phyloP scores from a whole-genome alignment of 2,113 vertebrate genomes.

The Grammomys surdaster region DNA sequence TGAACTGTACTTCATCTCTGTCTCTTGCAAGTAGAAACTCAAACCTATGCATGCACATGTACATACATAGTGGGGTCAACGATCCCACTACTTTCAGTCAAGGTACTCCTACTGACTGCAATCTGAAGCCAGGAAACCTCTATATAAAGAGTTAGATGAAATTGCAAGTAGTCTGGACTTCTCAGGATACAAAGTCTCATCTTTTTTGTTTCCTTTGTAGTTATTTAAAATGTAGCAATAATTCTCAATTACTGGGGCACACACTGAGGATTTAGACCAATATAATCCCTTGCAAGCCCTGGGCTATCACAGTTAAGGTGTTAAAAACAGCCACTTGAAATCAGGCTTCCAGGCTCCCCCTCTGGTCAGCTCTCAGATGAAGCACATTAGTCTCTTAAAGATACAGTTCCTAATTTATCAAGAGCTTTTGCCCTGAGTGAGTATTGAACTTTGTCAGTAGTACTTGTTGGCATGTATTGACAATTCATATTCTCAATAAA shows the following conservation, averaged over 20 bases:
- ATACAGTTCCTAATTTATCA: not conserved
- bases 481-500: not conserved
- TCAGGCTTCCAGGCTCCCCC: not conserved
- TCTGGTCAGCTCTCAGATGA: not conserved
- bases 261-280: not conserved
- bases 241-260: not conserved
- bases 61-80: not conserved
- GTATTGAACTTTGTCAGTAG: conserved; percentile 4
- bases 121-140: not conserved
- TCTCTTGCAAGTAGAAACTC: not conserved
- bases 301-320: too few species aligned
- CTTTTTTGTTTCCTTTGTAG: not conserved
- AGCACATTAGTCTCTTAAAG: not conserved
- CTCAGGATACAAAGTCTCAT: not conserved
- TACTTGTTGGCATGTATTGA: not conserved
- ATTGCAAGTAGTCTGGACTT: not conserved
- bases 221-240: not conserved
- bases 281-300: not conserved
- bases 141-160: not conserved
- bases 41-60: too few species aligned
- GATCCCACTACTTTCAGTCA: not conserved
- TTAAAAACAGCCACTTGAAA: not conserved
- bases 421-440: not conserved
- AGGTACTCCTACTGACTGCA: not conserved
- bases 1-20: not conserved